Evolutionary conservation across 2,888 invertebrate species (phyloP), one percentile per base, ranked within the genome.

Genomic region (Mythimna vitellina): DNA sequence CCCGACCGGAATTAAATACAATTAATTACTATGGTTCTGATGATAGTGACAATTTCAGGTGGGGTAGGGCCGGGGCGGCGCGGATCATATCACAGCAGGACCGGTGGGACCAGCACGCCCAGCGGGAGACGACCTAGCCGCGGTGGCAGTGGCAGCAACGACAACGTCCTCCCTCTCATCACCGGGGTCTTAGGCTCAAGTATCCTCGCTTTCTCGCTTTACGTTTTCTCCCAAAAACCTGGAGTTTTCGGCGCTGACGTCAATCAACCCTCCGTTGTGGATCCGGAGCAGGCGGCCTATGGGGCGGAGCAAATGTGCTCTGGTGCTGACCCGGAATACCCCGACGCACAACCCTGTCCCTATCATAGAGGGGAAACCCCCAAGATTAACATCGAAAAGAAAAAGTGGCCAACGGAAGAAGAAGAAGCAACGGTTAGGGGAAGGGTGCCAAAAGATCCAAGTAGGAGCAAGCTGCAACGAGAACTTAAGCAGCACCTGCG

Each of bases 111-210:
- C 6, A 12, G 10, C 29, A 22, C 54, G 25, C 14, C 58, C 0
- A 25, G 60, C 5, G 71, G 78, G n/a, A 49, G 56, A 20, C 29
- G 58, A 17, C 29, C 66, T 12, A 35, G 51, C 29, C 42, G 60
- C 5, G 60, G 22, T 10, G 25, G 42, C 46, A 46, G 46, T 6
- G 46, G 6, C 25, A 46, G 49, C 35, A 46, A 14, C 10, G 61
- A 57, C n/a, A 49, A 54, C 54, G 46, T 80, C 22, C 17, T 75
- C n/a, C 81, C 65, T 20, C 57, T 83, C 35, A 61, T 80, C 54
- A 80, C 66, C 42, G 80, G 80, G 17, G 58, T 83, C 14, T 8
- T 80, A 67, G 80, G 80, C 3, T 67, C 81, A 32, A 75, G 80
- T 35, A 60, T 80, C 51, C 69, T 80, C 38, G 76, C 83, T 17